These are phyloP conservation scores for Bimastos eiseni DNA, from an alignment of 2,888 invertebrate genomes.

Conservation along the genomic window DNA sequence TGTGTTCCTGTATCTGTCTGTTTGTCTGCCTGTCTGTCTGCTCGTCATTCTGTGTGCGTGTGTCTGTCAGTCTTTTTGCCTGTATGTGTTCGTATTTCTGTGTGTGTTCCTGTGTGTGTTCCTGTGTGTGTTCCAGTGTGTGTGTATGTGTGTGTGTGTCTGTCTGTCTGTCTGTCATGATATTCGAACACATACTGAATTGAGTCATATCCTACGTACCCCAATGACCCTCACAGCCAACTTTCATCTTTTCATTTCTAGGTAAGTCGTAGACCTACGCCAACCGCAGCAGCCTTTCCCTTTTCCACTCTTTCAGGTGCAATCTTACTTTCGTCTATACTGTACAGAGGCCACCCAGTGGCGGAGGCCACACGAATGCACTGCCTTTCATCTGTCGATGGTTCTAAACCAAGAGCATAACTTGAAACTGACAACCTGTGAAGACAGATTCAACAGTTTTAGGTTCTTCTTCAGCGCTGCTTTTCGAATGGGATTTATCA, in stretches of 20 bases:
- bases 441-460: neutral
- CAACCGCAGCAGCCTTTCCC: too few relatives aligned
- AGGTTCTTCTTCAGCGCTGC: too few relatives aligned
- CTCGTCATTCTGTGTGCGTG: neutral
- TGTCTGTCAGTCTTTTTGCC: too few relatives aligned
- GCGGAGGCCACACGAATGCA: neutral
- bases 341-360: neutral
- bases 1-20: neutral
- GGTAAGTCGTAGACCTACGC: neutral
- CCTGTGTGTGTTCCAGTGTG: too few relatives aligned
- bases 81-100: too few relatives aligned
- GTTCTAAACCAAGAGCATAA: neutral
- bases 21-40: neutral
- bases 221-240: neutral
- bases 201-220: neutral
- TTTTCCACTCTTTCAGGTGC: neutral
- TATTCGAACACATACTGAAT: neutral
- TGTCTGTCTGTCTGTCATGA: neutral
- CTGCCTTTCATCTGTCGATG: neutral
- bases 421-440: neutral
- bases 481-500: too few relatives aligned
- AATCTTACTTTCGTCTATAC: neutral
- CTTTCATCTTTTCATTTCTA: neutral
- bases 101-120: too few relatives aligned
- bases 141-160: neutral